Evolutionary conservation across 2,888 invertebrate genomes (phyloP).

Genomic region (Brachypalpus laphriformis): DNA sequence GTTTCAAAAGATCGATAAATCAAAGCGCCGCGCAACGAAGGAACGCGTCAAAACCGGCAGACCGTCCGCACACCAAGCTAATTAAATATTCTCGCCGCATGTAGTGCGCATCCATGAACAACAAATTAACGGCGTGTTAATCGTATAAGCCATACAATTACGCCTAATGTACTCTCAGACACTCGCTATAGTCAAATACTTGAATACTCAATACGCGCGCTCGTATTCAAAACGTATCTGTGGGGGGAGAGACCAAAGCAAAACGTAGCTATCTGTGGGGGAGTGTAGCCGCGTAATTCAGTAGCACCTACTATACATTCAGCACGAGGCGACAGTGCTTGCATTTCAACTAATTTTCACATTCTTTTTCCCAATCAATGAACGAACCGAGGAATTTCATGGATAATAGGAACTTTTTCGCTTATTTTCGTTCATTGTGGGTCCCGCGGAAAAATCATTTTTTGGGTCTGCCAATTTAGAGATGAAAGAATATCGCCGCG

Average conservation of each 20-base stretch:
- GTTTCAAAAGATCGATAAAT: conserved; percentile 65
- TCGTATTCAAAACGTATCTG: conserved; percentile 23
- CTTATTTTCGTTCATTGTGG: neutral
- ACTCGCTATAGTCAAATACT: conserved; percentile 31
- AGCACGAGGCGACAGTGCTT: conserved; percentile 48
- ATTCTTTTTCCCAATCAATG: conserved; percentile 23
- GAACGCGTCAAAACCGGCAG: conserved; percentile 21
- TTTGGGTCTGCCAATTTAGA: neutral
- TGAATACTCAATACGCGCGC: conserved; percentile 30
- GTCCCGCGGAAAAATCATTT: neutral
- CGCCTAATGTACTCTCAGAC: conserved; percentile 56
- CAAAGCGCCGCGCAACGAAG: conserved; percentile 42
- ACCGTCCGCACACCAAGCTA: conserved; percentile 35
- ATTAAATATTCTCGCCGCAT: conserved; percentile 67
- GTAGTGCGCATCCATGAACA: conserved; percentile 71
- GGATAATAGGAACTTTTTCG: neutral
- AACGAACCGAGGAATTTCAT: neutral
- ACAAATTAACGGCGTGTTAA: conserved; percentile 73
- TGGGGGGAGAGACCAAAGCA: neutral
- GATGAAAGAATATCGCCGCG: conserved; percentile 11
- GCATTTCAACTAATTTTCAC: conserved; percentile 52
- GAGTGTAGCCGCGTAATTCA: conserved; percentile 53
- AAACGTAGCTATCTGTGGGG: conserved; percentile 1
- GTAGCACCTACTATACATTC: conserved; percentile 44
- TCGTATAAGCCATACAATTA: conserved; percentile 71